Percentiles rank a stretch among this genome's conserved stretches.
phyloP scores from a whole-genome alignment of 2,113 vertebrate species.

The Nyctibius bracteatus region DNA sequence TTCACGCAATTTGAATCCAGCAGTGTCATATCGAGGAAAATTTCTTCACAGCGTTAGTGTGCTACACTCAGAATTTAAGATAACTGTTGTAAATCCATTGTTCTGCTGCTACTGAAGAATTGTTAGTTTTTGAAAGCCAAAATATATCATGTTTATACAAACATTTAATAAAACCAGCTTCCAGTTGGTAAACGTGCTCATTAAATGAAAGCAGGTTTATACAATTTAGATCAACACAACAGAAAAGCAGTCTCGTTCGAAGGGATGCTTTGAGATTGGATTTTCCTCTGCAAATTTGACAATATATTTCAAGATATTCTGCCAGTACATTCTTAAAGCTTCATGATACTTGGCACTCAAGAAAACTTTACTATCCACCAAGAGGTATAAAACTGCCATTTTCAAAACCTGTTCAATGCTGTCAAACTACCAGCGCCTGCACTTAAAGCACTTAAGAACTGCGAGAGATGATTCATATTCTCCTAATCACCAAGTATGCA shows the following conservation, averaged over 20 bases:
- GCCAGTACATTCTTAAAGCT: not conserved
- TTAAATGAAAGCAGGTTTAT: not conserved
- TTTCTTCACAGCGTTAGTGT: fast-evolving
- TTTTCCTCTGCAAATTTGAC: not conserved
- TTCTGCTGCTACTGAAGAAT: not conserved
- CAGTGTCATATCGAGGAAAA: fast-evolving
- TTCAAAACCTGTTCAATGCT: not conserved
- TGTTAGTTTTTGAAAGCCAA: not conserved
- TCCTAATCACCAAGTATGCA: not conserved
- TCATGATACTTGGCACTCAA: not conserved
- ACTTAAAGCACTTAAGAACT: not conserved
- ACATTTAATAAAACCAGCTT: not conserved
- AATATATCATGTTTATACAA: not conserved
- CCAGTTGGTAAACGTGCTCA: not conserved
- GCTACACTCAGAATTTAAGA: not conserved
- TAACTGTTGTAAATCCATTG: not conserved
- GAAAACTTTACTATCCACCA: not conserved
- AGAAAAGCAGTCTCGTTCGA: not conserved
- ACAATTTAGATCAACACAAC: not conserved
- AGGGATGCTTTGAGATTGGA: not conserved
- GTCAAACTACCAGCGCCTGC: not conserved
- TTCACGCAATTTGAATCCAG: not conserved
- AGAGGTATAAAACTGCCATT: not conserved
- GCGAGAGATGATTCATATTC: not conserved
- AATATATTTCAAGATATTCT: not conserved